A percentile compares a stretch with the other conserved stretches of the same genome.
These are phyloP conservation scores for Falcaria lacertinaria DNA, from an alignment of 2,888 invertebrate species.

Conservation along the genomic window DNA sequence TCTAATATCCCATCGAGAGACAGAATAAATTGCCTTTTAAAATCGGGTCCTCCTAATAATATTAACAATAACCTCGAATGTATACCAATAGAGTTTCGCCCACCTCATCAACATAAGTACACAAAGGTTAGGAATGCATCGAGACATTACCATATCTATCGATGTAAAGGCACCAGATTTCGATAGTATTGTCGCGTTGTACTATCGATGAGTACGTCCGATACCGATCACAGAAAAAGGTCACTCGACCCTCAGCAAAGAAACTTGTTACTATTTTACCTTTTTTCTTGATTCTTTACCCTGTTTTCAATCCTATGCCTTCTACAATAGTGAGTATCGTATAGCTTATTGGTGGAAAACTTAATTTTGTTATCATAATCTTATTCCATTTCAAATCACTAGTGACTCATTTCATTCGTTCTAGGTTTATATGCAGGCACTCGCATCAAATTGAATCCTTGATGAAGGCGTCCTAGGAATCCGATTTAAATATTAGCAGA, in stretches of 20 bases:
- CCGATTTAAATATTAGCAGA: conserved; percentile 23
- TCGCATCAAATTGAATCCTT: conserved; percentile 38
- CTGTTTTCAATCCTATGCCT: conserved; percentile 30
- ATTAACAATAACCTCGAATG: conserved; percentile 70
- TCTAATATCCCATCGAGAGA: conserved; percentile 57
- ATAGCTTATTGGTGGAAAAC: conserved; percentile 10
- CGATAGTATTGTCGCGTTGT: conserved; percentile 62
- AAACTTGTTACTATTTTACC: conserved; percentile 29
- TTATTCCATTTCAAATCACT: conserved; percentile 63
- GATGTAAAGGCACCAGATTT: conserved; percentile 46
- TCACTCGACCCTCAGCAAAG: conserved; percentile 50
- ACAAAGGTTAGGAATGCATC: conserved; percentile 66
- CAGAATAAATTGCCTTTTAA: conserved; percentile 71
- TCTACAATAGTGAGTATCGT: conserved; percentile 16
- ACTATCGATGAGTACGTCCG: conserved; percentile 59
- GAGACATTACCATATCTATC: conserved; percentile 67
- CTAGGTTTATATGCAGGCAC: conserved; percentile 49
- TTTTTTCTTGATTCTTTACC: conserved; percentile 10
- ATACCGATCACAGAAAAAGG: conserved; percentile 67
- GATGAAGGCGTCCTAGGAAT: conserved; percentile 31
- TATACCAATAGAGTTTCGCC: conserved; percentile 74
- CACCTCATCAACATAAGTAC: conserved; percentile 75
- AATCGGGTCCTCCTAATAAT: conserved; percentile 61
- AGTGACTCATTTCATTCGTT: conserved; percentile 61
- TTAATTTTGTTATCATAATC: conserved; percentile 32